These are phyloP conservation scores for Eretmocerus hayati DNA, from an alignment of 2,888 invertebrate species.

Conservation along the genomic window DNA sequence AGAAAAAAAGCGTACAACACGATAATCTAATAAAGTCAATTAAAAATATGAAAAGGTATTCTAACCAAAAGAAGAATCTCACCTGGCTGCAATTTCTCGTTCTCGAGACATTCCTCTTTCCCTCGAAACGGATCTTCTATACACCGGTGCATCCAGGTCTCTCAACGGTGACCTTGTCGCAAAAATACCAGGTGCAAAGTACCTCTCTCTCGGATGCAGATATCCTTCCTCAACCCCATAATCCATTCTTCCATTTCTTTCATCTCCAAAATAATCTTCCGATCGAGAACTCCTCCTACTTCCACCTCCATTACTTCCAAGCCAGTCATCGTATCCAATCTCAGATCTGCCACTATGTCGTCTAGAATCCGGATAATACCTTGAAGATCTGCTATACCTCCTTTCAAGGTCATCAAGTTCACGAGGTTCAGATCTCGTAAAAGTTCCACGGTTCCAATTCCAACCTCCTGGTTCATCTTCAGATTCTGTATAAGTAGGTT, in stretches of 20 bases:
- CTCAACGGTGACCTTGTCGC: constrained; percentile 18
- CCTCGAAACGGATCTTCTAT: constrained; percentile 24
- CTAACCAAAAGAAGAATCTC: too few species aligned
- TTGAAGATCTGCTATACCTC: constrained; percentile 10
- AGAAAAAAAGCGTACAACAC: too few species aligned
- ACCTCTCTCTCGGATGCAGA: constrained; percentile 11
- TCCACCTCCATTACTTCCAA: constrained; percentile 2
- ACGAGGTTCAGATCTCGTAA: constrained; percentile 4
- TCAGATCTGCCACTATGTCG: constrained; percentile 20
- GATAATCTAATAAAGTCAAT: not conserved
- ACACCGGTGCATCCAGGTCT: constrained; percentile 11
- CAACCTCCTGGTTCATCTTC: constrained; percentile 7
- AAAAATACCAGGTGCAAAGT: constrained; percentile 1
- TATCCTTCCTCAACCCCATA: constrained; percentile 23
- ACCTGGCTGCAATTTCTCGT: constrained; percentile 8
- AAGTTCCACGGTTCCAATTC: constrained; percentile 19
- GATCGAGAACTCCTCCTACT: constrained; percentile 13
- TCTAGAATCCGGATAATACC: too few species aligned
- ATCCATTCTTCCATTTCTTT: constrained; percentile 24
- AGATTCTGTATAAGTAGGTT: constrained; percentile 1
- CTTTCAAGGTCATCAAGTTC: constrained; percentile 21
- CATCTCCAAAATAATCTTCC: constrained; percentile 17
- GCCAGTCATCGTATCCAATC: constrained; percentile 25
- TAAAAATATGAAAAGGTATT: not conserved
- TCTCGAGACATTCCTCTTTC: constrained; percentile 11